These are phyloP conservation scores for Vulpes vulpes DNA, from an alignment of 2,113 vertebrate genomes.

Conservation along the genomic window DNA sequence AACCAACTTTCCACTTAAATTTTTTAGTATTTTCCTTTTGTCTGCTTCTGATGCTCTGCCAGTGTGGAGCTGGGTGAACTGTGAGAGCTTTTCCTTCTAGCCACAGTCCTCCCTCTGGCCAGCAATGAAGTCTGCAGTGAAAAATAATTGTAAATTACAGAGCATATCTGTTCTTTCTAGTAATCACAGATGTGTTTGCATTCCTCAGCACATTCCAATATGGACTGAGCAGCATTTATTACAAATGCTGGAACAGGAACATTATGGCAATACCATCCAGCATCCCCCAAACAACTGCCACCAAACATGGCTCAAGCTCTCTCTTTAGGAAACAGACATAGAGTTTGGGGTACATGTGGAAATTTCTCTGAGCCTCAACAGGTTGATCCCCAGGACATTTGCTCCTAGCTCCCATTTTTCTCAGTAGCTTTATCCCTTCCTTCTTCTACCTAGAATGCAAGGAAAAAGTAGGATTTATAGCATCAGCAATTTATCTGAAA, in stretches of 20 bases:
- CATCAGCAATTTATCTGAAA: constrained; percentile 74
- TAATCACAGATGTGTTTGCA: neutral
- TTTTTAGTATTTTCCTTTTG: constrained; percentile 71
- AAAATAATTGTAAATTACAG: neutral
- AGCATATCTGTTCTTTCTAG: neutral
- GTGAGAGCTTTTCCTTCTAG: neutral
- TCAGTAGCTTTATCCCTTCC: neutral
- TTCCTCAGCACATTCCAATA: neutral
- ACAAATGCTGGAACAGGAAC: neutral
- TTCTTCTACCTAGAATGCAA: neutral
- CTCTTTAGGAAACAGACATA: neutral
- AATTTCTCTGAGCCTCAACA: neutral
- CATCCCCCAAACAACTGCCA: neutral
- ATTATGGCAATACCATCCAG: fast-evolving
- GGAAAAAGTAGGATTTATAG: constrained; percentile 61
- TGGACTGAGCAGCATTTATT: neutral
- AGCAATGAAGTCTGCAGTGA: neutral
- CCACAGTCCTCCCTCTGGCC: neutral
- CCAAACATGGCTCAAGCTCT: neutral
- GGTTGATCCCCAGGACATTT: neutral
- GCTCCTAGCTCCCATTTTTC: neutral
- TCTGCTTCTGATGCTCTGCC: neutral
- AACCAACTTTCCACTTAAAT: constrained; percentile 46
- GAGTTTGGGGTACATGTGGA: neutral
- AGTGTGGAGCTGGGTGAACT: neutral